A percentile compares a stretch with the other conserved stretches of the same genome.
These are phyloP conservation scores for Subanguina moxae DNA, from an alignment of 1,140 invertebrate genomes.

Conservation along the genomic window DNA sequence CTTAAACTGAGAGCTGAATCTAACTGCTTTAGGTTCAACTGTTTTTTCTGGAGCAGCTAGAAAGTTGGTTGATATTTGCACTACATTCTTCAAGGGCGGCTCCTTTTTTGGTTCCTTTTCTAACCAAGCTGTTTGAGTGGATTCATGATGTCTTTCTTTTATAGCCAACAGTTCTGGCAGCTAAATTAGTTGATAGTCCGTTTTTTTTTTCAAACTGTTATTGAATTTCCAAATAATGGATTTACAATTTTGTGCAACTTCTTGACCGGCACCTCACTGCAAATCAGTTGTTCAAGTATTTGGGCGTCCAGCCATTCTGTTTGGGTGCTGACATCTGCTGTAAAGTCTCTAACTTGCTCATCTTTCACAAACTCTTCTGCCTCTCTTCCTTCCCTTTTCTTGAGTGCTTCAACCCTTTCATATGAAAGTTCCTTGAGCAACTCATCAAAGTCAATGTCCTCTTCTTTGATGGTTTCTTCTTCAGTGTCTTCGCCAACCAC, in stretches of 20 bases:
- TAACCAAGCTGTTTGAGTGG: too few species aligned
- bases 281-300: not conserved
- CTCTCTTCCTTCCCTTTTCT: not conserved
- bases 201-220: too few species aligned
- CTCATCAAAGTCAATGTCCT: not conserved
- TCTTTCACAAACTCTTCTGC: not conserved
- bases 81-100: too few species aligned
- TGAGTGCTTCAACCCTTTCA: not conserved
- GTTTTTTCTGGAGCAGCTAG: not conserved
- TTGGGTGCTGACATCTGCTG: constrained; percentile 3
- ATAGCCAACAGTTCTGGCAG: too few species aligned
- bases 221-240: too few species aligned
- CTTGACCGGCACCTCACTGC: not conserved
- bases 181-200: too few species aligned
- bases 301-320: constrained; percentile 4
- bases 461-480: not conserved
- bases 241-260: not conserved
- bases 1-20: not conserved
- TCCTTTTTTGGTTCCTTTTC: too few species aligned
- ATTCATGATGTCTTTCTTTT: too few species aligned
- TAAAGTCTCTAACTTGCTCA: constrained; percentile 12
- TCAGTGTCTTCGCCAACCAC: not conserved
- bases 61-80: not conserved
- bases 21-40: too few species aligned
- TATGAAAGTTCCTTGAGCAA: constrained; percentile 11